Evolutionary conservation across 2,113 vertebrate species (phyloP).

Genomic region (Butastur rufipennis): DNA sequence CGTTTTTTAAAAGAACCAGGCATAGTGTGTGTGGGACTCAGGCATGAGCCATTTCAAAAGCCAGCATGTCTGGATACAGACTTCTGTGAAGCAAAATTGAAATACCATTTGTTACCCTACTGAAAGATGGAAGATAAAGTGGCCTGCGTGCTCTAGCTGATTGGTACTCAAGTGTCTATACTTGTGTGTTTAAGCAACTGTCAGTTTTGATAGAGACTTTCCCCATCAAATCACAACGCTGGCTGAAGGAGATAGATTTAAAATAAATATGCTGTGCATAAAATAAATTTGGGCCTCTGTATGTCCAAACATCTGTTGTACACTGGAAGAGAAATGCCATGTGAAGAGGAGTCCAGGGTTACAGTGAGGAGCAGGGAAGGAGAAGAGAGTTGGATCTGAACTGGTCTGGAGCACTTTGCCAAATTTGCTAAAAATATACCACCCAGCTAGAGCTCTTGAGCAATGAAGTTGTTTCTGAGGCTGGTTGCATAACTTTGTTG

Average conservation of each 20-base stretch:
- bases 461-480: not conserved
- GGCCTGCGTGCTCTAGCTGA: not conserved
- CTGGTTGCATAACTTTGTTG: not conserved
- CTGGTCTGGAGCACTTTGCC: not conserved
- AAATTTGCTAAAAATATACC: not conserved
- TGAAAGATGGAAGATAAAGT: not conserved
- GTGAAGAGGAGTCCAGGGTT: not conserved
- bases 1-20: not conserved
- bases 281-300: not conserved
- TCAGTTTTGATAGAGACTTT: not conserved
- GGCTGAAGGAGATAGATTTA: not conserved
- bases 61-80: not conserved
- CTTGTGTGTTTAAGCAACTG: not conserved
- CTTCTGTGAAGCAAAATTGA: not conserved
- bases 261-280: not conserved
- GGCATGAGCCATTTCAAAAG: not conserved
- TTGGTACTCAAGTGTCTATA: not conserved
- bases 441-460: not conserved
- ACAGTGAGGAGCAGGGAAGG: not conserved
- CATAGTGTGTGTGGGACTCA: fast-evolving
- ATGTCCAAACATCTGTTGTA: fast-evolving
- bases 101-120: not conserved
- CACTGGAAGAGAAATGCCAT: not conserved
- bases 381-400: not conserved
- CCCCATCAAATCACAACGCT: not conserved